Conservation (phyloP, 2,888 invertebrate species). For the Zygaena filipendulae region DNA sequence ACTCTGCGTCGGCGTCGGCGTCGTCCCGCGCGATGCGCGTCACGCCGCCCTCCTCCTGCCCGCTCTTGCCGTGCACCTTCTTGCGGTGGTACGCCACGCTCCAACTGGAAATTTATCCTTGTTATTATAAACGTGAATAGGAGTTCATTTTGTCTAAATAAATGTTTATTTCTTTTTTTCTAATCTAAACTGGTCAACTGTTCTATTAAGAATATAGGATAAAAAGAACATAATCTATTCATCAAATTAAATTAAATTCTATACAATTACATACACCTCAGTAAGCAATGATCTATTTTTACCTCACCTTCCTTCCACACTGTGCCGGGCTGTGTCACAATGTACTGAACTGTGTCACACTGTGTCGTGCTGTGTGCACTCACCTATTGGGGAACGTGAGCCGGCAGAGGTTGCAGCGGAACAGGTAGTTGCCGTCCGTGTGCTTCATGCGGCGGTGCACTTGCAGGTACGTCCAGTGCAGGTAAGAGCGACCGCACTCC, state of each 20-base stretch:
- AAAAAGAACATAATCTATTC: neutral
- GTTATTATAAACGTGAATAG: neutral
- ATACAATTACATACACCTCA: too few relatives aligned
- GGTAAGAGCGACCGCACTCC: slow-evolving; percentile 59
- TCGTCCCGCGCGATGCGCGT: too few relatives aligned
- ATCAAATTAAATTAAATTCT: neutral
- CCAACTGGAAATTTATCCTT: slow-evolving; percentile 34
- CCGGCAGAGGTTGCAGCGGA: slow-evolving; percentile 50
- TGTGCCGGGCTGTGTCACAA: neutral
- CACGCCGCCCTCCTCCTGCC: too few relatives aligned
- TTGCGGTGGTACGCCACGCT: slow-evolving; percentile 56
- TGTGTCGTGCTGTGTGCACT: neutral
- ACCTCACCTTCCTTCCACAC: too few relatives aligned
- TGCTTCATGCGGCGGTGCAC: slow-evolving; percentile 62
- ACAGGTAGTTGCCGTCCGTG: slow-evolving; percentile 38
- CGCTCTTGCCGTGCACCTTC: slow-evolving; percentile 43
- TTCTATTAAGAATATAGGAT: too few relatives aligned
- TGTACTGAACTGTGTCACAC: neutral
- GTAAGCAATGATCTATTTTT: too few relatives aligned
- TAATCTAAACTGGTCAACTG: too few relatives aligned
- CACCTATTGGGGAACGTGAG: slow-evolving; percentile 54
- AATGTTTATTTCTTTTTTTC: neutral
- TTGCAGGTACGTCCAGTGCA: slow-evolving; percentile 64
- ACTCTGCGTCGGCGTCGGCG: too few relatives aligned
- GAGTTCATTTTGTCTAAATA: neutral